phyloP scores from a whole-genome alignment of 2,888 invertebrate genomes.

The Pseudococcus longispinus region DNA sequence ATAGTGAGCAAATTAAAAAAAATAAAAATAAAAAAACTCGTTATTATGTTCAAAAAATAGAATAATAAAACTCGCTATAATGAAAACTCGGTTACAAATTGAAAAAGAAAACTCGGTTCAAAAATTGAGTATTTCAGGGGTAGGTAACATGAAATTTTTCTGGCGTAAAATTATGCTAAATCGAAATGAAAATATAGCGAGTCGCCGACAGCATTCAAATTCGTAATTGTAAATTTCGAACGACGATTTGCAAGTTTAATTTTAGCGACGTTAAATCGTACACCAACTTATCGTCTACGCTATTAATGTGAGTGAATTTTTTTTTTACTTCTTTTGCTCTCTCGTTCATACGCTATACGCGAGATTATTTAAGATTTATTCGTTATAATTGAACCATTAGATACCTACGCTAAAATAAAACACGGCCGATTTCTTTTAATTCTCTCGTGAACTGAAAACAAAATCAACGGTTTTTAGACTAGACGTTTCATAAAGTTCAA shows the following conservation, averaged over 20 bases:
- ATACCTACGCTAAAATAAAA: neutral
- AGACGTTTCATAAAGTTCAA: neutral
- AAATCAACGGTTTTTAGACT: neutral
- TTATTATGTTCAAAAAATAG: constrained; percentile 44
- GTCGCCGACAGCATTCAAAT: constrained; percentile 21
- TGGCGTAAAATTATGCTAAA: constrained; percentile 32
- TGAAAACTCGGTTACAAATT: constrained; percentile 41
- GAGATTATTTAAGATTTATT: neutral
- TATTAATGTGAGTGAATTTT: neutral
- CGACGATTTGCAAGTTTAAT: constrained; percentile 33
- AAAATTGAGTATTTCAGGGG: constrained; percentile 42
- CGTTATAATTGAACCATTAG: neutral
- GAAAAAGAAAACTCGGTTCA: constrained; percentile 32
- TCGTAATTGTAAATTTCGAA: constrained; percentile 8
- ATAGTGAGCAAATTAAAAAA: neutral
- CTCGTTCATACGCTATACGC: neutral
- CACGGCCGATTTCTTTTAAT: neutral
- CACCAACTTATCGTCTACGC: neutral
- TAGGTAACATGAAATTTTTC: constrained; percentile 31
- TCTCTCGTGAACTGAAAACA: neutral
- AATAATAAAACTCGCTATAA: constrained; percentile 41
- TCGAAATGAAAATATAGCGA: constrained; percentile 2
- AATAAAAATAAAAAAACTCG: constrained; percentile 24
- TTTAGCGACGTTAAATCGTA: neutral
- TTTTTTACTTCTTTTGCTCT: neutral